Evolutionary conservation across 2,113 vertebrate species (phyloP), one percentile per base, ranked within the genome.

Genomic region (Tyrannus savana): DNA sequence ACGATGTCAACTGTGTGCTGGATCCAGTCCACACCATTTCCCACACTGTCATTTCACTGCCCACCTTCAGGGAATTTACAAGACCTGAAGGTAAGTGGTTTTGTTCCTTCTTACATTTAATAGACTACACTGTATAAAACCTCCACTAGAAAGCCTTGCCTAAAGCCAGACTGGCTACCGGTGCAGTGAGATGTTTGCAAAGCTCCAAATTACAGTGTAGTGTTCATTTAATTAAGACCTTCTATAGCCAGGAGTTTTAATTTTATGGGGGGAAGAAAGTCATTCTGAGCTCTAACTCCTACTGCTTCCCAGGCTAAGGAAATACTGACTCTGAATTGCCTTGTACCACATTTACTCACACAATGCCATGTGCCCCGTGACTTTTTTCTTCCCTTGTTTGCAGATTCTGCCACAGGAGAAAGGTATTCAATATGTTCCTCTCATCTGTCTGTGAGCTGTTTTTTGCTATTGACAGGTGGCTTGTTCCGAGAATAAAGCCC

Each of bases 11-110:
- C 93, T 99, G 99, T 33, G 71, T 98, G 50, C 80, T 98, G 96
- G 98, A 99, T 96, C 98, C 98, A 0, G 98, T 98, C 27, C 98
- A 99, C 90, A 99, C 99, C 2, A 84, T 99, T 90, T 99, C 99
- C 78, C 98, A 99, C 97, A 99, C 99, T 1, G 99, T 99, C 90
- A 98, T 99, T 97, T 99, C 99, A 3, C 97, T 99, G 94, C 99
- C 99, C 81, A 99, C 99, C 10, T 99, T 99, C 98, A 98, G 99
- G 55, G 99, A 99, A 80, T 99, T 99, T 96, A 97, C 81, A 68
- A 98, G 80, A 74, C 98, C 99, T 33, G 99, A 99, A 98, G 99
- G 99, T 99, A 98, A 95, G 97, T 89, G 58, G 42, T 55, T 89
- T 89, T 82, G 33, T 53, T 91, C 66, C 67, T 92, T 91, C 41